Evolutionary conservation across 2,113 vertebrate species (phyloP).

Genomic region (Chiloscyllium plagiosum): DNA sequence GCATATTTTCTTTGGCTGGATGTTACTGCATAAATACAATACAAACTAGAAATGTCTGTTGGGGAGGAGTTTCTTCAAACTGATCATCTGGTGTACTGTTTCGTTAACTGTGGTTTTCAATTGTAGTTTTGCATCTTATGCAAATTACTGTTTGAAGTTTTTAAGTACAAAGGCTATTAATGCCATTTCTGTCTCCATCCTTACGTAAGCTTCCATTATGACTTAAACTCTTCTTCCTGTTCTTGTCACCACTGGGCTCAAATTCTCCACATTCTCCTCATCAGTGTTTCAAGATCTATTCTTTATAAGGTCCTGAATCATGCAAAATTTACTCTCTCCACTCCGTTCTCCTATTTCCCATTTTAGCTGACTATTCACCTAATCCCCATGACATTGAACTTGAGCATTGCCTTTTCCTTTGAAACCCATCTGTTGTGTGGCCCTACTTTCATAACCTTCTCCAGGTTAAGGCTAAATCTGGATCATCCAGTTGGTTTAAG

Average conservation of each 20-base stretch:
- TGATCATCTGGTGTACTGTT: neutral
- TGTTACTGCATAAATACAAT: neutral
- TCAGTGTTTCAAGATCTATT: neutral
- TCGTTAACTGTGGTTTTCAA: neutral
- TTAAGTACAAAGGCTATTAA: neutral
- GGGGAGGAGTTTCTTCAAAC: neutral
- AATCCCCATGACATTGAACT: neutral
- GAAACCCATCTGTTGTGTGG: neutral
- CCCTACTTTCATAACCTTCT: neutral
- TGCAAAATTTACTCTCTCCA: neutral
- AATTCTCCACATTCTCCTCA: neutral
- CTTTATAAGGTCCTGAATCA: neutral
- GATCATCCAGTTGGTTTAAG: too few species aligned
- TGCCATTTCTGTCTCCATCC: neutral
- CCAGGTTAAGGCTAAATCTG: neutral
- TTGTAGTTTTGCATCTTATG: neutral
- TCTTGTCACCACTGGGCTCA: neutral
- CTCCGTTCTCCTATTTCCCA: neutral
- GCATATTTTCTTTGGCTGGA: conserved; percentile 9
- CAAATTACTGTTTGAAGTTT: neutral
- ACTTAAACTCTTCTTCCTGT: neutral
- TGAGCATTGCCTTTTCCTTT: neutral
- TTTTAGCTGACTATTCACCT: neutral
- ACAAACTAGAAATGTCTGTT: neutral
- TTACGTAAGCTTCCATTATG: neutral